Conservation (phyloP, 2,113 vertebrate genomes). For the Pholis gunnellus region DNA sequence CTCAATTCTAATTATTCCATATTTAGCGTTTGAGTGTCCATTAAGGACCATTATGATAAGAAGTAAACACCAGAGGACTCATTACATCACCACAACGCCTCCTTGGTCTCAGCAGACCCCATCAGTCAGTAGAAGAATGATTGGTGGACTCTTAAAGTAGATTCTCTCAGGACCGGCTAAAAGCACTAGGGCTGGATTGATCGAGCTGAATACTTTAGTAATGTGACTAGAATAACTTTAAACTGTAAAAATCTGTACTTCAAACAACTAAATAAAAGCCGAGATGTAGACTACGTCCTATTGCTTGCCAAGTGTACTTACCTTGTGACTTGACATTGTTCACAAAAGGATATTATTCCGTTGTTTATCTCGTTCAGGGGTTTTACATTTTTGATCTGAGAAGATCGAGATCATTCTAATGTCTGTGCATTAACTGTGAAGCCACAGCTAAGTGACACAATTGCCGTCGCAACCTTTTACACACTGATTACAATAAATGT, state of each 20-base stretch:
- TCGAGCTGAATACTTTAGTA: background rate
- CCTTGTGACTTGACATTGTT: background rate
- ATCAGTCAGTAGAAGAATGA: conserved; percentile 20
- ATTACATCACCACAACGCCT: conserved; percentile 12
- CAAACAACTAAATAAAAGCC: too few species aligned
- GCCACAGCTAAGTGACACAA: too few species aligned
- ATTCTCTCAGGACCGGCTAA: conserved; percentile 35
- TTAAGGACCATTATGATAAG: conserved; percentile 39
- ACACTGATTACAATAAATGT: too few species aligned
- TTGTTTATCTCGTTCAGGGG: background rate
- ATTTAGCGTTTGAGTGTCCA: conserved; percentile 31
- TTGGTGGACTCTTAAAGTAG: conserved; percentile 18
- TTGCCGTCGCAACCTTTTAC: too few species aligned
- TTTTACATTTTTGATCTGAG: background rate
- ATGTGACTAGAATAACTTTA: background rate
- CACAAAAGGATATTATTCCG: background rate
- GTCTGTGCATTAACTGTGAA: background rate
- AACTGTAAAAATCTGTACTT: too few species aligned
- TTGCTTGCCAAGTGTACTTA: background rate
- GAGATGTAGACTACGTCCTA: too few species aligned
- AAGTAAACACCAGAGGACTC: conserved; percentile 41
- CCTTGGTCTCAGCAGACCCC: conserved; percentile 19
- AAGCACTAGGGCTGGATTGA: conserved; percentile 14
- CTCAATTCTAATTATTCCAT: conserved; percentile 18
- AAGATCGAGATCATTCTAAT: background rate